Evolutionary conservation across 2,113 vertebrate species (phyloP).

Genomic region (human): GRCh38 chr1:232541501-232542000

Average conservation of each 20-base stretch:
- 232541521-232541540: not conserved
- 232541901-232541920: not conserved
- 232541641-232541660: not conserved
- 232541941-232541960: not conserved
- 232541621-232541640: not conserved
- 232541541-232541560: not conserved
- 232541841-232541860: not conserved
- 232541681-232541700: not conserved
- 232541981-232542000: not conserved
- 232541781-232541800: not conserved
- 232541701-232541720: not conserved
- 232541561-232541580: not conserved
- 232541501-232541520: not conserved
- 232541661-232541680: not conserved
- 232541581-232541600: not conserved
- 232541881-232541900: rapidly evolving
- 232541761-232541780: not conserved
- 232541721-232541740: not conserved
- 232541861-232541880: not conserved
- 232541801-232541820: not conserved
- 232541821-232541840: not conserved
- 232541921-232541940: not conserved
- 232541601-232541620: not conserved
- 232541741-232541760: not conserved
- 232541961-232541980: not conserved